phyloP scores from a whole-genome alignment of 2,113 vertebrate species.

The Nesogale talazaci region DNA sequence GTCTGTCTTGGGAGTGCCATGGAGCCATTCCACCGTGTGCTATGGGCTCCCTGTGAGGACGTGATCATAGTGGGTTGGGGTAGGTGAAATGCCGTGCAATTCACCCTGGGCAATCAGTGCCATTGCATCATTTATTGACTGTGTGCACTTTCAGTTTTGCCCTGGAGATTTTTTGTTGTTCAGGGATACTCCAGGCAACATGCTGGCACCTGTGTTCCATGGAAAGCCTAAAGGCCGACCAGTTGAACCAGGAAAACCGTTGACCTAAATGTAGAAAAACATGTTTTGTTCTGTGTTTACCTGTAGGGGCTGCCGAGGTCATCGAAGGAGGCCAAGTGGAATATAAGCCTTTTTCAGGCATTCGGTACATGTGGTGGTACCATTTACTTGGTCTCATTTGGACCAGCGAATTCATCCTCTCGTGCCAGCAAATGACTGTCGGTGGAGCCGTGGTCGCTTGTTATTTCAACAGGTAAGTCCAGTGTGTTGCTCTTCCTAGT shows the following conservation, averaged over 20 bases:
- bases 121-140: not conserved
- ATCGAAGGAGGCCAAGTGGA: conserved; percentile 85
- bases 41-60: too few species aligned
- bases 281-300: conserved; percentile 65
- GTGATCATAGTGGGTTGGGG: not conserved
- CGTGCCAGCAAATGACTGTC: conserved; percentile 87
- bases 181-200: not conserved
- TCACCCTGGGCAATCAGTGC: not conserved
- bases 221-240: not conserved
- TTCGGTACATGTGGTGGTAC: conserved; percentile 89
- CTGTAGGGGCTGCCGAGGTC: conserved; percentile 84
- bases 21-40: too few species aligned
- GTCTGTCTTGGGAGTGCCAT: too few species aligned
- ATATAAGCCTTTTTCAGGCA: conserved; percentile 83
- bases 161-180: not conserved
- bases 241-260: too few species aligned
- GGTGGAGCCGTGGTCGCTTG: conserved; percentile 85
- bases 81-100: not conserved
- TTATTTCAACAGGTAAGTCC: conserved; percentile 89
- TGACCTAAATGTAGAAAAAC: not conserved
- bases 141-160: not conserved
- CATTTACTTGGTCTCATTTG: conserved; percentile 89
- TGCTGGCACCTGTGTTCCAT: not conserved
- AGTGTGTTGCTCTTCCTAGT: not conserved
- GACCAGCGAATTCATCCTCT: conserved; percentile 90